Evolutionary conservation across 2,113 vertebrate species (phyloP).

Genomic region (Pygathrix nemaeus): DNA sequence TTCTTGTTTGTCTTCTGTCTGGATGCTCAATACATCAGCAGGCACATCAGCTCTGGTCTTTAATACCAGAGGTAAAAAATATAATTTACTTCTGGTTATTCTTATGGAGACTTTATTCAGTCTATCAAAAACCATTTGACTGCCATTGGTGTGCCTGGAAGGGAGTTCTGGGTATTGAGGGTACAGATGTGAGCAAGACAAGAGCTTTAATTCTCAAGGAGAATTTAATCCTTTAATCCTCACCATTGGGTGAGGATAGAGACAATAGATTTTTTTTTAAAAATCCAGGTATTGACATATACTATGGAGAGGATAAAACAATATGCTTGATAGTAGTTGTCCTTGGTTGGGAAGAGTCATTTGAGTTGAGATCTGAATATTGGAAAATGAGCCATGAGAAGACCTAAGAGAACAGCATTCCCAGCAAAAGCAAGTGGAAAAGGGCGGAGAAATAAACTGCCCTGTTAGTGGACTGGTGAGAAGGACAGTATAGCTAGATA

Average conservation of each 20-base stretch:
- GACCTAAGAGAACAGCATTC: not conserved
- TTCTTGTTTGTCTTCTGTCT: not conserved
- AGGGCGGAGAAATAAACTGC: not conserved
- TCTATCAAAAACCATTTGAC: not conserved
- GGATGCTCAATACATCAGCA: not conserved
- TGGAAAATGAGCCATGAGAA: not conserved
- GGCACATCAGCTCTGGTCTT: not conserved
- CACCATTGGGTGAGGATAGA: not conserved
- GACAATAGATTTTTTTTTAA: not conserved
- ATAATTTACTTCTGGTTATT: not conserved
- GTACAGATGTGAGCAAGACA: not conserved
- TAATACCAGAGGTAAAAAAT: not conserved
- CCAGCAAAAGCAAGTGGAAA: not conserved
- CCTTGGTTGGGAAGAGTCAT: not conserved
- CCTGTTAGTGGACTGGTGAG: not conserved
- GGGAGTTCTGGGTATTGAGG: not conserved
- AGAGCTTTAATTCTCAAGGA: not conserved
- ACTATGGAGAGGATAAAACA: not conserved
- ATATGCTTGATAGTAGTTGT: not conserved
- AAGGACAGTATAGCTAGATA: not conserved
- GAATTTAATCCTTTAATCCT: not conserved
- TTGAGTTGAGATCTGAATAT: not conserved
- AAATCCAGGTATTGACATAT: not conserved
- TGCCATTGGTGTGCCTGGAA: not conserved
- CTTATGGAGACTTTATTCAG: not conserved